Evolutionary conservation across 2,888 invertebrate genomes (phyloP), one percentile per base, ranked within the genome.

Genomic region (Phoenoteleia sp.): DNA sequence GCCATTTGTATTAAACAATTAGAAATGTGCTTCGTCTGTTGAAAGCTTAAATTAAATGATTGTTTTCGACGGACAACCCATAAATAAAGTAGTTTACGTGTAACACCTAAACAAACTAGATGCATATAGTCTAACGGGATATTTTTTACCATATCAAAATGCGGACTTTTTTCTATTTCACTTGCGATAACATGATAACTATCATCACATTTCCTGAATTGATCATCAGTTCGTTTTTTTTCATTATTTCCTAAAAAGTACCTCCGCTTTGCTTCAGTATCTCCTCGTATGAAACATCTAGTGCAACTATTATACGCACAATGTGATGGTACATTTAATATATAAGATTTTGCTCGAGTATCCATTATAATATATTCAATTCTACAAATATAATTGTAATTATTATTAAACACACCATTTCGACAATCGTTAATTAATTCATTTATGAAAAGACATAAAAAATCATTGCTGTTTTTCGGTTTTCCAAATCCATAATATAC

Each of bases 111-210:
- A 9, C 23, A 54, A 11, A 69, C 33, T 3, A 54, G 19, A 19
- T 69, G 69, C 54, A 69, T 54, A 23, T 39, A 54, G 54, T 89
- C 88, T 7, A 87, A 49, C 11, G 86, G 84, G 23, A 89, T 71
- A 52, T 74, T 60, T 52, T 64, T 47, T n/a, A 88, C 67, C 79
- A 89, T 86, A 79, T 87, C 60, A 49, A 89, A 82, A 19, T 66
- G 52, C 13, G 85, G 87, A 47, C 88, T 71, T 15, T 77, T 72
- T 77, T 74, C 69, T 27, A 88, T 52, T 62, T 85, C 49, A 45
- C 84, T 81, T 17, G 36, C 62, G 13, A 77, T 85, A 29, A 54
- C 76, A 39, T 89, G 87, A 83, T 86, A 85, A 33, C 45, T 45
- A 45, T 89, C 71, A 17, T 42, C 58, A 69, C 67, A 58, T 19